Conservation (phyloP, 2,888 invertebrate genomes). For the Crossocerus cetratus region DNA sequence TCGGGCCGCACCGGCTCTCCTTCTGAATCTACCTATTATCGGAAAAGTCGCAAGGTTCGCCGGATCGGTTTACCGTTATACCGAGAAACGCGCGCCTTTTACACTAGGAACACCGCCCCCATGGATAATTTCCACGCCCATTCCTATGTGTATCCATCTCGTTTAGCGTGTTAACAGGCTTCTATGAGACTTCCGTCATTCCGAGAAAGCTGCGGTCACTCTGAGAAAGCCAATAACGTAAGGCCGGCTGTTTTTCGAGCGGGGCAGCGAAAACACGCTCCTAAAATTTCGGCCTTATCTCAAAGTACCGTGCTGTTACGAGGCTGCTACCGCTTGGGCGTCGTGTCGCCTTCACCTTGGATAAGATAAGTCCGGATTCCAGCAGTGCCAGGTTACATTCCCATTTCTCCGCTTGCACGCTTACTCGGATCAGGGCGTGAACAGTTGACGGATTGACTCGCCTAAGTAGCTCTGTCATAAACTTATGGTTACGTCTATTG, state of each 20-base stretch:
- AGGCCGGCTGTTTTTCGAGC: neutral
- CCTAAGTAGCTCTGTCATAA: too few relatives aligned
- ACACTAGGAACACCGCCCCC: too few relatives aligned
- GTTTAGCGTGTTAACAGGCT: too few relatives aligned
- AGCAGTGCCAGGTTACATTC: constrained; percentile 39
- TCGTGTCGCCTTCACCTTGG: constrained; percentile 54
- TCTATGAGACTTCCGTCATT: too few relatives aligned
- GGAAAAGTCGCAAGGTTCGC: too few relatives aligned
- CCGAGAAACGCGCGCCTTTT: too few relatives aligned
- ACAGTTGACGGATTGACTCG: neutral
- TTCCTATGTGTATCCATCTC: too few relatives aligned
- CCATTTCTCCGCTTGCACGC: constrained; percentile 37
- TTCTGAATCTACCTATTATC: neutral
- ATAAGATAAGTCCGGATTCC: constrained; percentile 66
- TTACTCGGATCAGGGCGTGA: constrained; percentile 3
- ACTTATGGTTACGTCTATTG: too few relatives aligned
- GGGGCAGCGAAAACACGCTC: constrained; percentile 30
- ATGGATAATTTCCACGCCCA: too few relatives aligned
- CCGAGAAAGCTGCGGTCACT: neutral
- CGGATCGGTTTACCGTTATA: too few relatives aligned
- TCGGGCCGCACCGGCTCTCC: neutral
- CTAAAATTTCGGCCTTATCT: constrained; percentile 60
- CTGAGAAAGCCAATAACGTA: neutral
- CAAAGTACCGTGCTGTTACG: constrained; percentile 43
- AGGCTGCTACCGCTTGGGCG: constrained; percentile 48